Evolutionary conservation across 2,113 vertebrate species (phyloP), one percentile per base, ranked within the genome.

Genomic region (Chitala chitala): DNA sequence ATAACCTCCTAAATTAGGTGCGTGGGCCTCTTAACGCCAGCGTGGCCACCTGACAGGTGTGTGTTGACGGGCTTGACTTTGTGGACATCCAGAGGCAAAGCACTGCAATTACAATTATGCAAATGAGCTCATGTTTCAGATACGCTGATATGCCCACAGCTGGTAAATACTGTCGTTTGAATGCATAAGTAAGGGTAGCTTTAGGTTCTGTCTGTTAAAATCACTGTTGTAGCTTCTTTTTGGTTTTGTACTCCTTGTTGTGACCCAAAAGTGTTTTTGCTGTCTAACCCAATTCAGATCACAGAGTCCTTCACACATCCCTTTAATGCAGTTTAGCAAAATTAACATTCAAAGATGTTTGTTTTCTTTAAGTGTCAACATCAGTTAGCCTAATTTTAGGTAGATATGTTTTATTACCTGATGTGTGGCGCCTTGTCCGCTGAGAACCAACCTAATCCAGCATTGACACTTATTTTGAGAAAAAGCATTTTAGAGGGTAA

Each of bases 391-490:
- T 63, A 36, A 36, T 63, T 36, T 63, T 29, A 7, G 3, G 0
- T 15, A 63, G 64, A 42, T 8, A 44, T 68, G 42, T 68, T 26
- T 46, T 9, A 54, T 54, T 54, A 46, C 38, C 38, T 68, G 22
- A 68, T 2, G 33, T 20, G 38, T 68, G 64, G 22, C 5, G 1
- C 42, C 20, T 13, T 46, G 42, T 24, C 64, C 46, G 26, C n/a
- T n/a, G n/a, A n/a, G n/a, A 38, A 26, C 15, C 22, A 48, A n/a
- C 40, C 22, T 68, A 68, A 68, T 68, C 20, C 17, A 26, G 64
- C 40, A 24, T 68, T 68, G 40, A 24, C 64, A 68, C 20, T 46
- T n/a, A 63, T 44, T 68, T 66, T n/a, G 4, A 9, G 29, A 68
- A 68, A 68, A 46, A 24, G 22, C 38, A 42, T 42, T 68, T 22